A percentile compares a stretch with the other conserved stretches of the same genome.
phyloP scores from a whole-genome alignment of 2,113 vertebrate species.

The Nycticebus coucang region DNA sequence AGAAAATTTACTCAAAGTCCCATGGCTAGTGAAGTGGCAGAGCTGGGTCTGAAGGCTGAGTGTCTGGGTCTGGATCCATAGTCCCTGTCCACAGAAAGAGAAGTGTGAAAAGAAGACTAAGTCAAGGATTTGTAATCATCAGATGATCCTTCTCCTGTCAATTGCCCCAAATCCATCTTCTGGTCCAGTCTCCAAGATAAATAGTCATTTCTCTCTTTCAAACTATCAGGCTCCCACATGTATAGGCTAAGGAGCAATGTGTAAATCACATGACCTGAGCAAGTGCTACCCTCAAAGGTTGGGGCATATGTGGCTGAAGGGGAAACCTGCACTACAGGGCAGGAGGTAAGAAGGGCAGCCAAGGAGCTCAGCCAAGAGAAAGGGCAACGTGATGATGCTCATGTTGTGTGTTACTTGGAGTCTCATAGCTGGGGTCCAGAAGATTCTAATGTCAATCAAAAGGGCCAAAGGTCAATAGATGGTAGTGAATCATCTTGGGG shows the following conservation, averaged over 20 bases:
- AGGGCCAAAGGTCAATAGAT: not conserved
- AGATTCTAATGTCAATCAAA: not conserved
- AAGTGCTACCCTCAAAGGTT: not conserved
- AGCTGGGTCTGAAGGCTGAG: not conserved
- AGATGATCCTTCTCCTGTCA: not conserved
- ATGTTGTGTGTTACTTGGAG: not conserved
- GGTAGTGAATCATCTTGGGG: not conserved
- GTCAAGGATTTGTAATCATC: not conserved
- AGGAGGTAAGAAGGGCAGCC: not conserved
- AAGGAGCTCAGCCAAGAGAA: not conserved
- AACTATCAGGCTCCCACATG: not conserved
- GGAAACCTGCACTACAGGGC: not conserved
- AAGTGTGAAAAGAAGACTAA: not conserved
- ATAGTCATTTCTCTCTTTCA: not conserved
- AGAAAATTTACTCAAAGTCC: not conserved
- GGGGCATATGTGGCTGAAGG: not conserved
- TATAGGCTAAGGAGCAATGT: not conserved
- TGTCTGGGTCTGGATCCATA: not conserved
- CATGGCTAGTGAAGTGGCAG: not conserved
- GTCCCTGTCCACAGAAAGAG: not conserved
- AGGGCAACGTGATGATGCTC: not conserved
- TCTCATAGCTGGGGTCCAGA: not conserved
- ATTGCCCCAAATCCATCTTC: not conserved
- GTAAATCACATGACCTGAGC: not conserved
- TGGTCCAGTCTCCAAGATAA: not conserved